Base-by-base conservation (phyloP, 1,140 invertebrate genomes). In the Ceratosolen solmsi region DNA sequence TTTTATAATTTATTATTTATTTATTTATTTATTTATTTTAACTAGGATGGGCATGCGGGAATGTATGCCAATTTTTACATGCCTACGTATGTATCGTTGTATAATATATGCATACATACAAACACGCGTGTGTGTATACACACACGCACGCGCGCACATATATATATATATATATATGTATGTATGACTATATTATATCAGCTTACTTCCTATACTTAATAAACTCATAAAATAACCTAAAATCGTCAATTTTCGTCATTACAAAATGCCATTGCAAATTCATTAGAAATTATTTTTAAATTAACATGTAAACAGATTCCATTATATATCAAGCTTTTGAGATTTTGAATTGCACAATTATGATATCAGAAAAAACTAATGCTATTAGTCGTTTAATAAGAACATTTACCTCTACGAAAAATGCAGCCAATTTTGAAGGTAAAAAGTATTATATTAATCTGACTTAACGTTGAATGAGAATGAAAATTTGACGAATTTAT, bases 371-470 rank as follows among this genome's bases (percentile, higher is more conserved):
- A 5, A 46, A 46, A 22, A 41, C 46, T 20, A 80, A 33, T 25
- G 22, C 22, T 22, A 2, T 41, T 9, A 80, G 58, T 36, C 17
- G n/a, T 1, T 17, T 46, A 7, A 41, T 63, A n/a, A 81, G 22
- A 41, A 22, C 30, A 13, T 2, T 56, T 38, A 27, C 0, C 11
- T 22, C 27, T 0, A 11, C 15, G 2, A 74, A 68, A 11, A 54
- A 65, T 11, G 20, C 60, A 1, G 38, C 25, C 17, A 63, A 63
- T 33, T 80, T 36, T 20, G 71, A 80, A 49, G 79, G 79, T 80
- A 54, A 51, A 22, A 36, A 49, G 30, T n/a, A 17, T 25, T 3
- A 54, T 36, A 36, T 25, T 1, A 65, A 60, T 2, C 0, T 2
- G 7, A 30, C 13, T 11, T 15, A 65, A 65, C 2, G 11, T 27